Conservation (phyloP, 1,140 invertebrate genomes). For the Caenorhabditis remanei region DNA sequence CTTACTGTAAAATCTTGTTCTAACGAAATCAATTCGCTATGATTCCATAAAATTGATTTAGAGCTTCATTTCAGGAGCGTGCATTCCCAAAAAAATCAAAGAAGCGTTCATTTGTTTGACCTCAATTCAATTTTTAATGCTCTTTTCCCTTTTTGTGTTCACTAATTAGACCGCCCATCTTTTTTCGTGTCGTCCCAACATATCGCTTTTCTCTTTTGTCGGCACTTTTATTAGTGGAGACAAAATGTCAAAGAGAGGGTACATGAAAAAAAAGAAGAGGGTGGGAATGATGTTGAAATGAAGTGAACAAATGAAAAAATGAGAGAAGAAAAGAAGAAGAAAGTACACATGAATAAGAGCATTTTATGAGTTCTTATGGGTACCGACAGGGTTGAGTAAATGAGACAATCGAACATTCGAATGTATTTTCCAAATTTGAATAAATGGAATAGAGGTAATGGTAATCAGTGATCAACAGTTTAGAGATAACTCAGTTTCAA, state of each 20-base stretch:
- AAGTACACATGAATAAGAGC: conserved; percentile 2
- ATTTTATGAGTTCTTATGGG: conserved; percentile 16
- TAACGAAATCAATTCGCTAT: too few species aligned
- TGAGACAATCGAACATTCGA: background rate
- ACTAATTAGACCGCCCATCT: conserved; percentile 24
- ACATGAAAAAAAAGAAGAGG: conserved; percentile 1
- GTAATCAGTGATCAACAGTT: too few species aligned
- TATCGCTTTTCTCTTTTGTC: conserved; percentile 12
- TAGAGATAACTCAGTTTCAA: too few species aligned
- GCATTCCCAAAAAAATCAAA: too few species aligned
- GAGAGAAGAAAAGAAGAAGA: background rate
- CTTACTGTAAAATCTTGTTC: too few species aligned
- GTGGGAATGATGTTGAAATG: background rate
- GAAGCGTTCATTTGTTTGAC: background rate
- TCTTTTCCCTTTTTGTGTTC: background rate
- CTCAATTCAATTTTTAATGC: conserved; percentile 8
- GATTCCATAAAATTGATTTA: too few species aligned
- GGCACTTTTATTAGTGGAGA: conserved; percentile 37
- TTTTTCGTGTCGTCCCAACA: background rate
- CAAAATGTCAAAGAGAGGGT: conserved; percentile 10
- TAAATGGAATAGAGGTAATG: too few species aligned
- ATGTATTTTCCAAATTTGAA: conserved; percentile 1
- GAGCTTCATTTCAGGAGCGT: too few species aligned
- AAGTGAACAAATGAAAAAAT: background rate
- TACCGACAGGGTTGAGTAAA: background rate